Base-by-base conservation (phyloP, 2,113 vertebrate species). In the Gopherus flavomarginatus region DNA sequence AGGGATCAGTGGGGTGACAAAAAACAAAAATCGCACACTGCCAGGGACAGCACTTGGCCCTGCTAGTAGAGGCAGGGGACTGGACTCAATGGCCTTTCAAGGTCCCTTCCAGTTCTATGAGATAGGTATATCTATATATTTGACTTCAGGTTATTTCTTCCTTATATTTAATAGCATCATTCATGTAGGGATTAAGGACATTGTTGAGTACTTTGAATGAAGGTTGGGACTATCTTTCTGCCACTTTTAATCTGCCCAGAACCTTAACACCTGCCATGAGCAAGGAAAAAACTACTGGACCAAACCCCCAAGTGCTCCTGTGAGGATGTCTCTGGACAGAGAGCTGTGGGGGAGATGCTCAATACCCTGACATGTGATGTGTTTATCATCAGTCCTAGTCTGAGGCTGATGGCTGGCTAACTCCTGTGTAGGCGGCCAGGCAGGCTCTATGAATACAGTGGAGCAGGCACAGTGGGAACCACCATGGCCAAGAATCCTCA, bases 221-320 rank as follows among this genome's bases (percentile, higher is more conserved):
- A 72, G 38, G 93, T 91, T 53, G 94, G 83, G 87, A 14, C 56
- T 91, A 9, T 24, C 89, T 77, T 87, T 86, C 57, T 59, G 57
- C 57, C 57, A 59, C 57, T 59, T 59, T 27, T 59, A 31, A 65
- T 65, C 31, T 65, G 89, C 87, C 92, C 80, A 93, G 47, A 24
- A 69, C 27, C 77, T 92, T 89, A 47, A 77, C 44, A 89, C 27
- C 92, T 87, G 79, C 59, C 83, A 78, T 69, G 87, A 95, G 90
- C 52, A 92, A 85, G 88, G 62, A 42, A 10, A 90, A n/a, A 27
- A 14, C 44, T 52, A 80, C 1, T 22, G 22, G 42, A 85, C 8
- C 19, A 85, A 57, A 38, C 1, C 47, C 91, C 26, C 50, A 86
- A 47, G 35, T n/a, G 35, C 35, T 69, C 17, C 31, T 69, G 62